Evolutionary conservation across 2,888 invertebrate genomes (phyloP).

Genomic region (Macroteleia sp.): DNA sequence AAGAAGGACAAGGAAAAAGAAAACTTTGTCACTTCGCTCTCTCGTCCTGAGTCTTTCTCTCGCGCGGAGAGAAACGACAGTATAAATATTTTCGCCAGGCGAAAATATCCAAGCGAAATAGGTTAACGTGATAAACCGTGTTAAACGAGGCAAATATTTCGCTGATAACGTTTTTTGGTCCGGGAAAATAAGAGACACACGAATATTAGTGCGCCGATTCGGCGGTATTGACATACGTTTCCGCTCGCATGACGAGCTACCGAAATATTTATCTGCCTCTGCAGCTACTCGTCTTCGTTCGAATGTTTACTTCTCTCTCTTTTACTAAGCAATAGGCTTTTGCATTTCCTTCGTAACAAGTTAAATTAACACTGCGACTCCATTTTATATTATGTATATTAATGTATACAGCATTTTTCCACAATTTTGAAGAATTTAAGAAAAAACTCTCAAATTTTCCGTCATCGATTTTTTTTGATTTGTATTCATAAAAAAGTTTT

Average conservation of each 20-base stretch:
- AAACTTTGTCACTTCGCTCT: background rate
- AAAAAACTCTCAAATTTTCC: too few relatives aligned
- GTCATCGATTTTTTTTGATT: too few relatives aligned
- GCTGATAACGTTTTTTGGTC: conserved; percentile 10
- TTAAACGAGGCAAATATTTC: conserved; percentile 29
- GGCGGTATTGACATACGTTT: conserved; percentile 40
- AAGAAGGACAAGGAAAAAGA: background rate
- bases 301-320: conserved; percentile 33
- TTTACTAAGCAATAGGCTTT: conserved; percentile 20
- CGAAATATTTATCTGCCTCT: conserved; percentile 38
- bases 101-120: conserved; percentile 16
- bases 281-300: conserved; percentile 13
- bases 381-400: too few relatives aligned
- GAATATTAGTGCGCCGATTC: conserved; percentile 29
- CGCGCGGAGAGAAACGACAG: background rate
- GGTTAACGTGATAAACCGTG: conserved; percentile 33
- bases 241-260: conserved; percentile 20
- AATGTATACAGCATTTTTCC: too few relatives aligned
- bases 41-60: background rate
- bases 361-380: too few relatives aligned
- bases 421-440: too few relatives aligned
- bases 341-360: conserved; percentile 14
- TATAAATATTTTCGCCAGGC: conserved; percentile 21
- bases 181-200: conserved; percentile 23
- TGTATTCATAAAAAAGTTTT: too few relatives aligned